Evolutionary conservation across 2,888 invertebrate species (phyloP).

Genomic region (Sepioteuthis lessoniana): DNA sequence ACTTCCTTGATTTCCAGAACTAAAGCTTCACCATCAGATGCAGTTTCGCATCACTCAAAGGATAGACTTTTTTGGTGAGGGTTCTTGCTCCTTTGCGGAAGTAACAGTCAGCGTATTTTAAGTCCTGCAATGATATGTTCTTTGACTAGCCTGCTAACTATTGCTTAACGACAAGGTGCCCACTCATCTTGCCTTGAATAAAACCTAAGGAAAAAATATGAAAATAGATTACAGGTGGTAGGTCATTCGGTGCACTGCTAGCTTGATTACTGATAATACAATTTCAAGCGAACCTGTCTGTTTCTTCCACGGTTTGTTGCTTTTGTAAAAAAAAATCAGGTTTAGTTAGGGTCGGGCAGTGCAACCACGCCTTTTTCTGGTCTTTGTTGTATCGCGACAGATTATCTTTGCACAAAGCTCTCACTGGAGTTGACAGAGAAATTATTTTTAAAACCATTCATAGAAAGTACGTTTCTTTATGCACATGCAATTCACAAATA

Average conservation of each 20-base stretch:
- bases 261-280: neutral
- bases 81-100: no score
- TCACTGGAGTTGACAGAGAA: no score
- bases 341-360: neutral
- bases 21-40: neutral
- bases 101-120: no score
- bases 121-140: no score
- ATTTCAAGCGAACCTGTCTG: neutral
- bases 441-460: no score
- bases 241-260: neutral
- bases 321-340: neutral
- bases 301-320: neutral
- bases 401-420: no score
- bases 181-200: neutral
- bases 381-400: neutral
- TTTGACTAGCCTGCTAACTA: neutral
- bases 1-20: no score
- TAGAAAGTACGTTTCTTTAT: no score
- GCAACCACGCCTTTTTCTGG: neutral
- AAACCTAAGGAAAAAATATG: no score
- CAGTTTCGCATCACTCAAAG: no score
- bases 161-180: neutral
- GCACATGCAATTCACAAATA: no score
- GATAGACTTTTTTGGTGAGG: no score
- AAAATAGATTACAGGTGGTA: neutral